Percentiles rank a stretch among this genome's conserved stretches.
Conservation (phyloP, 1,140 invertebrate species). For the Drosophila repleta region DNA sequence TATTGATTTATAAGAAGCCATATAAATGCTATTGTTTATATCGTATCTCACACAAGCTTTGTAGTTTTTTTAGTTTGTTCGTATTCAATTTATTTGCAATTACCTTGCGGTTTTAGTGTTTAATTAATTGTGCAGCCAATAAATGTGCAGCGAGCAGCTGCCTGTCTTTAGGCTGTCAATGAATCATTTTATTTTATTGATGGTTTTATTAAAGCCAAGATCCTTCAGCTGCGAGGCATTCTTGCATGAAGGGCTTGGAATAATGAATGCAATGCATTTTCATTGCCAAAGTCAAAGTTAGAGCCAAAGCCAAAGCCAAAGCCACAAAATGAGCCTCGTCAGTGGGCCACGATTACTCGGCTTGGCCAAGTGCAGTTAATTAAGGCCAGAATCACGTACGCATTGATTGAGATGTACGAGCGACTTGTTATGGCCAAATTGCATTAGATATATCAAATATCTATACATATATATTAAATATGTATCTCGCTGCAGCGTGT, state of each 20-base stretch:
- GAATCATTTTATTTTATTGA: conserved; percentile 12
- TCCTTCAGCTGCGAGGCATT: conserved; percentile 64
- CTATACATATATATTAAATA: conserved; percentile 2
- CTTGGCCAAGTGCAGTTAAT: conserved; percentile 48
- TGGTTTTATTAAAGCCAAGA: conserved; percentile 1
- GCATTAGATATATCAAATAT: conserved; percentile 31
- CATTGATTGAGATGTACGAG: conserved; percentile 63
- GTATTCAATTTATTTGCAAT: conserved; percentile 40
- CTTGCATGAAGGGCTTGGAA: conserved; percentile 68
- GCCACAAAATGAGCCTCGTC: conserved; percentile 7
- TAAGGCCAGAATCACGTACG: conserved; percentile 68
- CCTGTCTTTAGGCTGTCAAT: conserved; percentile 1
- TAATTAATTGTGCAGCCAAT: conserved; percentile 45
- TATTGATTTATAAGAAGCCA: too few relatives aligned
- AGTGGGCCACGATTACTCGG: neutral
- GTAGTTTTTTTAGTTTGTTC: conserved; percentile 1
- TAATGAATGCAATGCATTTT: conserved; percentile 29
- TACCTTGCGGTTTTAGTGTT: conserved; percentile 43
- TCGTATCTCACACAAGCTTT: too few relatives aligned
- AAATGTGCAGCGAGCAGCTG: conserved; percentile 15
- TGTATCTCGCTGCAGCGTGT: conserved; percentile 25
- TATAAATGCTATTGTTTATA: too few relatives aligned
- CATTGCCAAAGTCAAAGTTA: conserved; percentile 74
- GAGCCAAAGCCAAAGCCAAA: conserved; percentile 42
- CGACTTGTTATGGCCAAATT: conserved; percentile 56